phyloP scores from a whole-genome alignment of 1,140 invertebrate genomes.

The Drosophila miranda region DNA sequence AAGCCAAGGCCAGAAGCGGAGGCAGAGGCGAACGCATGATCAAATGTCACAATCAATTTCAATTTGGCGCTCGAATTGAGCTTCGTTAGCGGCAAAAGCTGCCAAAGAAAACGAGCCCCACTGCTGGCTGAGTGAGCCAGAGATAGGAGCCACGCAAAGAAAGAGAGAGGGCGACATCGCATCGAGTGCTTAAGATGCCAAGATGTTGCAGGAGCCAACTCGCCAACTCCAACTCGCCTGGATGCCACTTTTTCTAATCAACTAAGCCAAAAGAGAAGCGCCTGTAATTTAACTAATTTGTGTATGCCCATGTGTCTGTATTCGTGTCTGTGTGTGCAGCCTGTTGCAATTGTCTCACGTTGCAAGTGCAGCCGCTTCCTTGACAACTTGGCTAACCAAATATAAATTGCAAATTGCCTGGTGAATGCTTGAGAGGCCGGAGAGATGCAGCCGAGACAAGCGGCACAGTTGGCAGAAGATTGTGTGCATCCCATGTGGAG shows the following conservation, averaged over 20 bases:
- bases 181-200: slow-evolving; percentile 35
- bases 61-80: slow-evolving; percentile 80
- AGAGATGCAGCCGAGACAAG: slow-evolving; percentile 9
- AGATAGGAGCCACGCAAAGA: slow-evolving; percentile 6
- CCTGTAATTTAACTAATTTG: slow-evolving; percentile 80
- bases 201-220: slow-evolving; percentile 34
- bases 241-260: slow-evolving; percentile 75
- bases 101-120: slow-evolving; percentile 52
- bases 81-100: slow-evolving; percentile 70
- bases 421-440: slow-evolving; percentile 20
- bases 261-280: slow-evolving; percentile 52
- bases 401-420: slow-evolving; percentile 53
- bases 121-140: slow-evolving; percentile 1
- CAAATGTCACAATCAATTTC: slow-evolving; percentile 81
- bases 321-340: slow-evolving; percentile 16
- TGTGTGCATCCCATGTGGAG: not conserved
- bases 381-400: slow-evolving; percentile 49
- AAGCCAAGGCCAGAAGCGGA: too few relatives aligned
- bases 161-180: slow-evolving; percentile 1
- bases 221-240: slow-evolving; percentile 16
- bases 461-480: slow-evolving; percentile 1
- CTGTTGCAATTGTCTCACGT: slow-evolving; percentile 61
- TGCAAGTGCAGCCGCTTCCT: slow-evolving; percentile 35
- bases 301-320: slow-evolving; percentile 17
- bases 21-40: slow-evolving; percentile 62